Evolutionary conservation across 92 coral and sea anemone genomes (phyloP).

Genomic region (Pocillopora meandrina): DNA sequence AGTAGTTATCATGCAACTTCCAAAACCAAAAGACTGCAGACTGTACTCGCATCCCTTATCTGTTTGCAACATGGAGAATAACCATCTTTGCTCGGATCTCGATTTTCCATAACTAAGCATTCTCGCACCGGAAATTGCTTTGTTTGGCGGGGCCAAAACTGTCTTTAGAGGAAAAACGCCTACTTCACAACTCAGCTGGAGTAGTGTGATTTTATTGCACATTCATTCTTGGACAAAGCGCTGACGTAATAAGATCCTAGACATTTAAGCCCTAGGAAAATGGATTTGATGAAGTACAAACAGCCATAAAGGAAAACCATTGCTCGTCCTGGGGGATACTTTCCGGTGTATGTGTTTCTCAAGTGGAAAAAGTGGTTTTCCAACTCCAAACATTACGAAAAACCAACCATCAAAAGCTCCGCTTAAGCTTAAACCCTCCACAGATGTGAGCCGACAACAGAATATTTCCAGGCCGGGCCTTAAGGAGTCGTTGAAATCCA

Average conservation of each 20-base stretch:
- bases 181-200: neutral
- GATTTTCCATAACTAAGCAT: neutral
- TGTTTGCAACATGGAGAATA: neutral
- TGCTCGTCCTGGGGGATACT: constrained; percentile 15
- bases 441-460: neutral
- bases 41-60: neutral
- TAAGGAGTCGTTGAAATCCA: no score
- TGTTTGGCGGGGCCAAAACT: constrained; percentile 33
- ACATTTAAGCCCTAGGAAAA: neutral
- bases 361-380: constrained; percentile 7
- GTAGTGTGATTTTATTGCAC: neutral
- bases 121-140: constrained; percentile 31
- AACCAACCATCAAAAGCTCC: neutral
- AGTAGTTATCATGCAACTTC: neutral
- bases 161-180: neutral
- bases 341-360: constrained; percentile 12
- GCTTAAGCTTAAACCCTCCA: neutral
- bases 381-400: neutral
- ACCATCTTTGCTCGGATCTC: neutral
- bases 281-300: neutral
- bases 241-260: neutral
- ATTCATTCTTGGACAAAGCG: neutral
- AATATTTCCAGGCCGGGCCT: no score
- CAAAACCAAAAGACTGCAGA: no score
- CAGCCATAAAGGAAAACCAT: constrained; percentile 7